Percentiles rank a stretch among this genome's conserved stretches.
Evolutionary conservation across 1,140 invertebrate species (phyloP).

Genomic region (Philaenus spumarius): DNA sequence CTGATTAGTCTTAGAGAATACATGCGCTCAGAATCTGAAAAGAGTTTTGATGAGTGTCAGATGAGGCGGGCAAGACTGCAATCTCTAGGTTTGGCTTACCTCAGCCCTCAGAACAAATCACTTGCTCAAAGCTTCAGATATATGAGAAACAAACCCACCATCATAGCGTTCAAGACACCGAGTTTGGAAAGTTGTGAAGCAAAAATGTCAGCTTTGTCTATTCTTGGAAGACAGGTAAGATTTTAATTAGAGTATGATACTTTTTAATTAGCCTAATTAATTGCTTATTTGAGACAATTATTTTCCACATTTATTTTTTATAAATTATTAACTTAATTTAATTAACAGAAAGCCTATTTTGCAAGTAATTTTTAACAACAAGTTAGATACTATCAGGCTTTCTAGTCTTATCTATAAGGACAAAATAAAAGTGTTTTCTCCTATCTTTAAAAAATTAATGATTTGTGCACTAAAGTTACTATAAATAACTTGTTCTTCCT

Average conservation of each 20-base stretch:
- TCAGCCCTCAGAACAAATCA: conserved; percentile 66
- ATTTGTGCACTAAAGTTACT: too few relatives aligned
- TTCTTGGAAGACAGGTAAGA: conserved; percentile 27
- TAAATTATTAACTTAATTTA: not conserved
- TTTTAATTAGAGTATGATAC: not conserved
- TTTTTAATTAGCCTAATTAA: conserved; percentile 1
- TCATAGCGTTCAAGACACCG: conserved; percentile 66
- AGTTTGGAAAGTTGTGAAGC: conserved; percentile 59
- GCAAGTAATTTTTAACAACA: too few relatives aligned
- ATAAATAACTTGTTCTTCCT: too few relatives aligned
- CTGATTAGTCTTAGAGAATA: conserved; percentile 60
- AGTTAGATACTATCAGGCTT: too few relatives aligned
- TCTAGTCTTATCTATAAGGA: too few relatives aligned
- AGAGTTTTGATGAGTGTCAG: conserved; percentile 61
- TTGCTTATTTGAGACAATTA: not conserved
- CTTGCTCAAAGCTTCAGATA: conserved; percentile 76
- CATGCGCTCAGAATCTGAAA: conserved; percentile 69
- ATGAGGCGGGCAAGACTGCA: conserved; percentile 54
- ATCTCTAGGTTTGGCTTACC: conserved; percentile 57
- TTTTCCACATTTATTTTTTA: not conserved
- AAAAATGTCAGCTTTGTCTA: conserved; percentile 30
- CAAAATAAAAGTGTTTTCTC: too few relatives aligned
- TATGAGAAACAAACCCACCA: conserved; percentile 79
- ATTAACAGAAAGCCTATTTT: too few relatives aligned
- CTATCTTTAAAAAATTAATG: too few relatives aligned